Conservation (phyloP, 2,797 vertebrate species). For the Sebastes melanostomus region DNA sequence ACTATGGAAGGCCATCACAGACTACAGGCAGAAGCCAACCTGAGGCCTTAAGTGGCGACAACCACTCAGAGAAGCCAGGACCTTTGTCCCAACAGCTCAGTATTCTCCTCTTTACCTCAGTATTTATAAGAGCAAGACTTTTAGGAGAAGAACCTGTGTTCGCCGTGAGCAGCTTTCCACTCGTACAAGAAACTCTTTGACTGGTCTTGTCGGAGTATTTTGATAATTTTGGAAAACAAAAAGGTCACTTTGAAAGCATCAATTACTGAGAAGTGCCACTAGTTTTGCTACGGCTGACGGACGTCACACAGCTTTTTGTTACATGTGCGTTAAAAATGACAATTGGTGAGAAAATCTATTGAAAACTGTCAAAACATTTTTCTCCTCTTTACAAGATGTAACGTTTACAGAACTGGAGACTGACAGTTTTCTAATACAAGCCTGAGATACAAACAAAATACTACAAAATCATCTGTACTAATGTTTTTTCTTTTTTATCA, state of each 20-base stretch:
- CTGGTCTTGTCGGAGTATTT: slow-evolving; percentile 19
- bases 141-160: slow-evolving; percentile 33
- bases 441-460: slow-evolving; percentile 72
- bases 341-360: slow-evolving; percentile 20
- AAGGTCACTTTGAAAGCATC: slow-evolving; percentile 41
- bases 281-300: slow-evolving; percentile 48
- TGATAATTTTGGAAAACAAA: slow-evolving; percentile 21
- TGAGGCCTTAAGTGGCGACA: slow-evolving; percentile 72
- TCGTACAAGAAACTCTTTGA: neutral
- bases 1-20: slow-evolving; percentile 93
- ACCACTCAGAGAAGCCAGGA: slow-evolving; percentile 37
- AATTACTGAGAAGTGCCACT: slow-evolving; percentile 65
- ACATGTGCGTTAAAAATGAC: slow-evolving; percentile 31
- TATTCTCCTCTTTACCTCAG: slow-evolving; percentile 81
- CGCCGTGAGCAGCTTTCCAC: slow-evolving; percentile 17
- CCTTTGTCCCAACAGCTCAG: slow-evolving; percentile 35
- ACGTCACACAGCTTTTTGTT: slow-evolving; percentile 47
- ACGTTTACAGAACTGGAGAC: slow-evolving; percentile 76
- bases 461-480: slow-evolving; percentile 51
- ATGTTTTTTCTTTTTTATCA: slow-evolving; percentile 40
- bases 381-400: slow-evolving; percentile 50
- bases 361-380: slow-evolving; percentile 27
- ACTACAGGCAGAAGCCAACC: slow-evolving; percentile 86
- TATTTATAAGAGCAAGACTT: slow-evolving; percentile 82
- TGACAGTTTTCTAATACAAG: slow-evolving; percentile 67